These are phyloP conservation scores for Sapayoa aenigma DNA, from an alignment of 2,113 vertebrate genomes.

Conservation along the genomic window DNA sequence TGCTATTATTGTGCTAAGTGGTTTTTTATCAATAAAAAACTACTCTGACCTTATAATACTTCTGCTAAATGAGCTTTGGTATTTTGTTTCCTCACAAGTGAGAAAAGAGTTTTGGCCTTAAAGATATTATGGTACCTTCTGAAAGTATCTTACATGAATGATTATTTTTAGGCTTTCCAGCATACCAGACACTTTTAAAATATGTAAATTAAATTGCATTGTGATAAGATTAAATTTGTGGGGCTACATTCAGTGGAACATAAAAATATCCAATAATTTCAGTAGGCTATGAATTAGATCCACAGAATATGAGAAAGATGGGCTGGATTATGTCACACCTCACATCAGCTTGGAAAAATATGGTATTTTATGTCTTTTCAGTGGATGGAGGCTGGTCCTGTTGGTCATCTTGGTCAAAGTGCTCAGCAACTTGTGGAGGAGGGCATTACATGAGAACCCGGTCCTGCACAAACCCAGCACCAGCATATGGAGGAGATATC, in stretches of 20 bases:
- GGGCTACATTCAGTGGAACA: neutral
- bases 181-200: neutral
- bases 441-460: slow-evolving; percentile 95
- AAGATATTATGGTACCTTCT: neutral
- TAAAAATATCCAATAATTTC: neutral
- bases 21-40: neutral
- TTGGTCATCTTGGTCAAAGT: slow-evolving; percentile 96
- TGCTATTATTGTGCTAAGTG: neutral
- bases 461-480: slow-evolving; percentile 89
- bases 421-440: slow-evolving; percentile 92
- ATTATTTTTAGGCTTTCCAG: neutral
- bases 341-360: neutral
- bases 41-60: neutral
- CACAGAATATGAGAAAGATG: neutral
- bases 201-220: neutral
- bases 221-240: neutral
- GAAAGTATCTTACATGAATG: neutral
- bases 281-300: neutral
- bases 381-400: slow-evolving; percentile 97
- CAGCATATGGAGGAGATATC: slow-evolving; percentile 93
- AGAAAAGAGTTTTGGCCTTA: neutral
- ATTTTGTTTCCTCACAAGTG: neutral
- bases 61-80: neutral
- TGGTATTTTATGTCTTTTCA: slow-evolving; percentile 52
- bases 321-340: neutral